phyloP scores from a whole-genome alignment of 2,113 vertebrate species.

The Phoenicopterus ruber region DNA sequence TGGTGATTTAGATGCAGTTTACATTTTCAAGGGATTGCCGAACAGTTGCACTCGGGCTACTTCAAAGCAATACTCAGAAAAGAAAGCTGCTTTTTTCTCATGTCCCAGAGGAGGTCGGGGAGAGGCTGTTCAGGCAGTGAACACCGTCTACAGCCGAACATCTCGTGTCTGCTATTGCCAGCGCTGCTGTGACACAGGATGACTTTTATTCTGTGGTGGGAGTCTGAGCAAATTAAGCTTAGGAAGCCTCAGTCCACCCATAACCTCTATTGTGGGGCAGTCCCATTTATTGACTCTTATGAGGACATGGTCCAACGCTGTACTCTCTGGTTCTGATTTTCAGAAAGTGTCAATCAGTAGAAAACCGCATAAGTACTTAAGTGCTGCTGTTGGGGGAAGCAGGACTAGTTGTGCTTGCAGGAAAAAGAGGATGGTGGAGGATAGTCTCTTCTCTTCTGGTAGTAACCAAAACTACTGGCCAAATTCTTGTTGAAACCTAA shows the following conservation, averaged over 20 bases:
- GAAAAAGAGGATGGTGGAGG: background rate
- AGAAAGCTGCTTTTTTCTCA: background rate
- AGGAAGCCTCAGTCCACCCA: background rate
- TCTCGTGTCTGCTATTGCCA: background rate
- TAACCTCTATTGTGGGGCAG: background rate
- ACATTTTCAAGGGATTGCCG: background rate
- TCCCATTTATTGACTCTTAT: rapidly evolving
- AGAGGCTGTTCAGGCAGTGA: background rate
- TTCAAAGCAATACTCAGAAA: background rate
- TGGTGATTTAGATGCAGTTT: background rate
- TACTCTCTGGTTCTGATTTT: background rate
- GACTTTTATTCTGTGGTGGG: background rate
- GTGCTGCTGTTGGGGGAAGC: background rate
- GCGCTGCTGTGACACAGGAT: background rate
- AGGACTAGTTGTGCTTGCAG: background rate
- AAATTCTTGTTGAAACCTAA: background rate
- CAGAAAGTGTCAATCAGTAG: background rate
- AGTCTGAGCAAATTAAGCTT: background rate
- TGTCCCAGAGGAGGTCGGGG: background rate
- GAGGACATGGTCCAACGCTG: rapidly evolving
- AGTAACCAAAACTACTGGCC: background rate
- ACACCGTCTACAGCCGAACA: background rate
- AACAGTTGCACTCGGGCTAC: background rate
- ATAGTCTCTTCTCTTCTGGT: background rate
- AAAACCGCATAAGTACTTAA: rapidly evolving